Evolutionary conservation across 1,140 invertebrate genomes (phyloP), one percentile per base, ranked within the genome.

Genomic region (Drosophila malerkotliana): DNA sequence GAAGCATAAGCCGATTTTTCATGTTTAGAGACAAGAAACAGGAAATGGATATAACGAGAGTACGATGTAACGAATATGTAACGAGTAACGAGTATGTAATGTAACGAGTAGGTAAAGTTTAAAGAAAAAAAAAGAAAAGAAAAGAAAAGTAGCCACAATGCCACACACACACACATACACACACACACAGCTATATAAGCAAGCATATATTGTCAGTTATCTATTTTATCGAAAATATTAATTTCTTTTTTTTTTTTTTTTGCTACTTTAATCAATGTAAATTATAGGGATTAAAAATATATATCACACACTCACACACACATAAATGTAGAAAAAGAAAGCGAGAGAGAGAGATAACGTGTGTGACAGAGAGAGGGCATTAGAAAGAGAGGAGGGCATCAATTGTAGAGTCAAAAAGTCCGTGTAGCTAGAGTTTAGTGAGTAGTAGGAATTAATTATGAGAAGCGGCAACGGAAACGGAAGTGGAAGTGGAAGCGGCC

Each of bases 181-280:
- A 28, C 69, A 74, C 69, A 74, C 37, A 75, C 72, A 74, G 72
- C 71, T 76, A 75, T 58, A 75, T 9, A 34, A 34, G 53, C 47
- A 54, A 41, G 54, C 52, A 66, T 61, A 75, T 75, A 75, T 76
- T 44, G 68, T 77, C 64, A 69, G 67, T 69, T 69, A 69, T 67
- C 63, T 67, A 67, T 67, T 59, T 47, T 48, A 58, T 48, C 18
- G 26, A 28, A 47, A 47, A 8, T 18, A 21, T 48, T 48, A 18
- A 44, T 57, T 14, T 69, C 45, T 48, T 53, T 71, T 58, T 80
- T 68, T 81, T 68, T 81, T 73, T 72, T 67, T 76, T 66, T 73
- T 45, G 15, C 44, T 47, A 47, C 24, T 47, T 47, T 47, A 15
- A 47, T 21, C 15, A 62, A 56, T 69, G 61, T 79, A 74, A 60